These are phyloP conservation scores for Lerema accius DNA, from an alignment of 1,140 invertebrate species.

Conservation along the genomic window DNA sequence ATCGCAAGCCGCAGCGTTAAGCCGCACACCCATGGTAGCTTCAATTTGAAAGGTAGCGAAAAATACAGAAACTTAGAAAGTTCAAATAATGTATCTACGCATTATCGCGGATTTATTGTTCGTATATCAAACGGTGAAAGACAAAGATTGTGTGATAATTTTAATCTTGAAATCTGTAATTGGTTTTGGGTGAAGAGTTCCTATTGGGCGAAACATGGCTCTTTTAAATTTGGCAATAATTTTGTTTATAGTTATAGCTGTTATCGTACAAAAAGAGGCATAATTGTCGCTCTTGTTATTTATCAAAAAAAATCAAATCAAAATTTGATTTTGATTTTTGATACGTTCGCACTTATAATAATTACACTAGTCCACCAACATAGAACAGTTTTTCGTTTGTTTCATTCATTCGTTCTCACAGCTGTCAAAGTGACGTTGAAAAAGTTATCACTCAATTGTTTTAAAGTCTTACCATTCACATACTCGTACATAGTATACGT, in stretches of 20 bases:
- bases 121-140: background rate
- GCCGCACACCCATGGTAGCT: too few species aligned
- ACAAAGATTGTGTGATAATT: conserved; percentile 19
- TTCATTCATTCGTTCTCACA: conserved; percentile 19
- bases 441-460: conserved; percentile 30
- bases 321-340: too few species aligned
- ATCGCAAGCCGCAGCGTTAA: too few species aligned
- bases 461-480: conserved; percentile 21
- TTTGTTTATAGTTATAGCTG: background rate
- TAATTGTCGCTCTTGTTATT: too few species aligned
- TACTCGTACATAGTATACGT: conserved; percentile 13
- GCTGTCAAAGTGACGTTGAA: conserved; percentile 22
- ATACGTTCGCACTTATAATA: background rate
- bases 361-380: conserved; percentile 2
- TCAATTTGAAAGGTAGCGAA: conserved; percentile 24
- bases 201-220: background rate
- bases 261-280: too few species aligned
- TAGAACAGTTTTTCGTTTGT: conserved; percentile 25
- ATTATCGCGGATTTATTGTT: conserved; percentile 3
- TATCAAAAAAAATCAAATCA: too few species aligned
- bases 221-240: background rate
- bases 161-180: conserved; percentile 4
- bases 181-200: background rate
- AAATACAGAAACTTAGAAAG: conserved; percentile 20
- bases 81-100: conserved; percentile 10